Percentiles rank a stretch among this genome's conserved stretches.
Evolutionary conservation across 2,888 invertebrate genomes (phyloP).

Genomic region (Dascillus cervinus): DNA sequence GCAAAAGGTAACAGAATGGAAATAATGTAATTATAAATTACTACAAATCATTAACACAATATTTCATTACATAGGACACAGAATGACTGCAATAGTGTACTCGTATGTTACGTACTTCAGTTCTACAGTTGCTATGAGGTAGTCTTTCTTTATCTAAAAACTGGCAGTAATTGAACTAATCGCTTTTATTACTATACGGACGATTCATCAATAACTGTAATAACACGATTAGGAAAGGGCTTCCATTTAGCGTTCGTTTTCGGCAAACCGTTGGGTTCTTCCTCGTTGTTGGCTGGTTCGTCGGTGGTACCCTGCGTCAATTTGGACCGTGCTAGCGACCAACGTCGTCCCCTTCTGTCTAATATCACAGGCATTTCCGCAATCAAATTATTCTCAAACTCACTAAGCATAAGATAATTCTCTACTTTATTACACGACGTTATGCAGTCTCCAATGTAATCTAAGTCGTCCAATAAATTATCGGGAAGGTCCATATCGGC

Average conservation of each 20-base stretch:
- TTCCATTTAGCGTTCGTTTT: slow-evolving; percentile 38
- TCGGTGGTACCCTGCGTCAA: slow-evolving; percentile 42
- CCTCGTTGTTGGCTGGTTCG: slow-evolving; percentile 43
- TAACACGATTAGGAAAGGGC: slow-evolving; percentile 52
- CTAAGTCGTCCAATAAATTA: slow-evolving; percentile 68
- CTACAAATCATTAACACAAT: not conserved
- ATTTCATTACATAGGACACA: not conserved
- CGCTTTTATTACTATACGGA: slow-evolving; percentile 42
- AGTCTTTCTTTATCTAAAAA: slow-evolving; percentile 16
- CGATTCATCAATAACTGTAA: slow-evolving; percentile 72
- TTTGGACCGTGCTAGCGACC: slow-evolving; percentile 58
- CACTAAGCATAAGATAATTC: slow-evolving; percentile 78
- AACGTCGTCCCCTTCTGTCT: slow-evolving; percentile 63
- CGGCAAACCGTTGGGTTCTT: slow-evolving; percentile 44
- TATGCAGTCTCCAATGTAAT: slow-evolving; percentile 75
- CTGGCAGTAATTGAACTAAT: slow-evolving; percentile 8
- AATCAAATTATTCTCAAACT: slow-evolving; percentile 77
- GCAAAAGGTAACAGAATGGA: too few species aligned
- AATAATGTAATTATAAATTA: not conserved
- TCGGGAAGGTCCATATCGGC: slow-evolving; percentile 77
- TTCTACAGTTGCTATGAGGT: slow-evolving; percentile 18
- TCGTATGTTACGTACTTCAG: slow-evolving; percentile 8
- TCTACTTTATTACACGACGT: slow-evolving; percentile 82
- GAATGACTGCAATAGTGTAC: slow-evolving; percentile 8
- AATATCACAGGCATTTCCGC: slow-evolving; percentile 68